Evolutionary conservation across 2,113 vertebrate species (phyloP).

Genomic region (Ictalurus furcatus): DNA sequence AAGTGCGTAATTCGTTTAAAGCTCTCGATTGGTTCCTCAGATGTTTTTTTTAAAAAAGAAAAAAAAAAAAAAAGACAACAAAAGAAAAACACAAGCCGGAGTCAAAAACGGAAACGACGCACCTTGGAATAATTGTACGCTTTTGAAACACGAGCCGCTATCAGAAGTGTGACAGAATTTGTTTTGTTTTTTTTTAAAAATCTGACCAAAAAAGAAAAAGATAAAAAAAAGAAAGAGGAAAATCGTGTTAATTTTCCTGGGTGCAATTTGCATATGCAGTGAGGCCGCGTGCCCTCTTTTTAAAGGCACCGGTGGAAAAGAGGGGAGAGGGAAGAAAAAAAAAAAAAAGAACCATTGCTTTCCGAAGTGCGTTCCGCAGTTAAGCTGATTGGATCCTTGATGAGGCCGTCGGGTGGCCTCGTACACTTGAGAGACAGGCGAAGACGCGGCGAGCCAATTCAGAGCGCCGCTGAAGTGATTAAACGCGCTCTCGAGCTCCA

Average conservation of each 20-base stretch:
- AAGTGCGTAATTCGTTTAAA: slow-evolving; percentile 44
- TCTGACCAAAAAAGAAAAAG: neutral
- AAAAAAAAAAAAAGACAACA: slow-evolving; percentile 32
- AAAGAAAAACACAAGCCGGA: slow-evolving; percentile 51
- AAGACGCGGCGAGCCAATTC: slow-evolving; percentile 76
- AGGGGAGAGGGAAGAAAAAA: neutral
- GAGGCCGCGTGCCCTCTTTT: slow-evolving; percentile 51
- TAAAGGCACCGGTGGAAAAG: slow-evolving; percentile 10
- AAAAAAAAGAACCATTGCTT: slow-evolving; percentile 34
- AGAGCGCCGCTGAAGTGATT: slow-evolving; percentile 87
- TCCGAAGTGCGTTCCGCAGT: slow-evolving; percentile 67
- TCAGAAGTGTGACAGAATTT: slow-evolving; percentile 41
- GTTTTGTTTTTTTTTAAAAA: neutral
- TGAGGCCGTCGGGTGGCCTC: slow-evolving; percentile 74
- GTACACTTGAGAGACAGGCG: slow-evolving; percentile 65
- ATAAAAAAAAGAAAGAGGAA: neutral
- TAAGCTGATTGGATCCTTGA: slow-evolving; percentile 93
- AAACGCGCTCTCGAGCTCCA: slow-evolving; percentile 84
- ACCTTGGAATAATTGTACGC: slow-evolving; percentile 11
- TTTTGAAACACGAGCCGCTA: slow-evolving; percentile 44
- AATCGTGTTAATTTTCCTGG: slow-evolving; percentile 62
- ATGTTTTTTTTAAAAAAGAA: neutral
- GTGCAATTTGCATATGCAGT: slow-evolving; percentile 74
- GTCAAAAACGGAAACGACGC: slow-evolving; percentile 32
- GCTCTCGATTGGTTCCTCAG: neutral